Percentiles rank a stretch among this genome's conserved stretches.
These are phyloP conservation scores for Myrmophylax atrothorax DNA, from an alignment of 2,113 vertebrate species.

Conservation along the genomic window DNA sequence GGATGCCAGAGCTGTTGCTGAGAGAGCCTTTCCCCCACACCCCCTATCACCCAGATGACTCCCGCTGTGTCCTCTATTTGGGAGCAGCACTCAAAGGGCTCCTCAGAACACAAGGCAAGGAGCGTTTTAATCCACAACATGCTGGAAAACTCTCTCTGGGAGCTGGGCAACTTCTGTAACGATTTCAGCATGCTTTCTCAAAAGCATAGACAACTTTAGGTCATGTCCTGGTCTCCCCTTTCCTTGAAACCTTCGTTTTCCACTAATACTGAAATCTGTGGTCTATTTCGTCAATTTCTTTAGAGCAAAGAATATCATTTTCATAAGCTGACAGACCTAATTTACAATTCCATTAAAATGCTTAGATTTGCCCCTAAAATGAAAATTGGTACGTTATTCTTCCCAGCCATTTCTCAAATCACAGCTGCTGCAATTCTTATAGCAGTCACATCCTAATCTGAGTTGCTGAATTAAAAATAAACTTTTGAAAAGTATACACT, in stretches of 20 bases:
- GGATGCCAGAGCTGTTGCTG: background rate
- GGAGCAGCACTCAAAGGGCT: background rate
- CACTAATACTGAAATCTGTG: background rate
- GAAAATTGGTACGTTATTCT: constrained; percentile 33
- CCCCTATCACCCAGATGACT: background rate
- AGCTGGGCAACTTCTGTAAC: background rate
- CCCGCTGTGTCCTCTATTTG: background rate
- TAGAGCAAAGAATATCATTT: constrained; percentile 46
- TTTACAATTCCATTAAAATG: constrained; percentile 61
- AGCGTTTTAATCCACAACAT: background rate
- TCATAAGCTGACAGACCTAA: constrained; percentile 42
- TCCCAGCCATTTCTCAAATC: constrained; percentile 35
- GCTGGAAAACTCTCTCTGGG: background rate
- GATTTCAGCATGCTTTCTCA: background rate
- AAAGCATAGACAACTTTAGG: background rate
- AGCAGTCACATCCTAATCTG: constrained; percentile 42
- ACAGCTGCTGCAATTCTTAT: constrained; percentile 13
- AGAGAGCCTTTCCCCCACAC: background rate
- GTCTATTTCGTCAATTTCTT: constrained; percentile 10
- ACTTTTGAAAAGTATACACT: constrained; percentile 26
- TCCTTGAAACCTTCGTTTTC: background rate
- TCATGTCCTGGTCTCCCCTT: background rate
- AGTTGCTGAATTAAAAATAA: constrained; percentile 49
- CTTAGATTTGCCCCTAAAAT: constrained; percentile 36
- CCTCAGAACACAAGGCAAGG: background rate